Evolutionary conservation across 2,797 vertebrate genomes (phyloP).

Genomic region (Octomys mimax): DNA sequence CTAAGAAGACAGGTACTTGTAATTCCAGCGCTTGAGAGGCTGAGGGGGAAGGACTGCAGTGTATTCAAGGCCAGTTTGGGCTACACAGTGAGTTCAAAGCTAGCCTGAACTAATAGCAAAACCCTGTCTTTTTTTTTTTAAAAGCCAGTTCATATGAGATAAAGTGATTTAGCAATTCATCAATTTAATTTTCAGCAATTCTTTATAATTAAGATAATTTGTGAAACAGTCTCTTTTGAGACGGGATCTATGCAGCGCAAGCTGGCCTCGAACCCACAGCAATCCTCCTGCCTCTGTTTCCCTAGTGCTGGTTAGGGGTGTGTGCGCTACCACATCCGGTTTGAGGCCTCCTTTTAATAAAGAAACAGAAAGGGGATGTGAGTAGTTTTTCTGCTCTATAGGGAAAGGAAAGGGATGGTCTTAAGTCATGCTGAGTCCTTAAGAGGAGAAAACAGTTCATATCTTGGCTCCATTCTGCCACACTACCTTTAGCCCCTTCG

Average conservation of each 20-base stretch:
- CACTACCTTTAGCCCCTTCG: neutral
- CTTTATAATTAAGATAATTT: neutral
- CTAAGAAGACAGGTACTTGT: neutral
- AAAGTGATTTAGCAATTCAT: neutral
- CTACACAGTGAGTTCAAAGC: neutral
- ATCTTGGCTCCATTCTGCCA: neutral
- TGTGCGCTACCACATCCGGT: neutral
- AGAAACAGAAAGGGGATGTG: constrained; percentile 21
- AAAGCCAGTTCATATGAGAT: too few species aligned
- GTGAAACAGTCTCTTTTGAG: neutral
- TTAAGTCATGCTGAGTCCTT: neutral
- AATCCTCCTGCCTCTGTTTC: neutral
- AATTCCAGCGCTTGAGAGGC: neutral
- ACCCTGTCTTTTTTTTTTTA: neutral
- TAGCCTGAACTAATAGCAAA: neutral
- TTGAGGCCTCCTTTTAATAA: constrained; percentile 8
- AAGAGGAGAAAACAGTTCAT: neutral
- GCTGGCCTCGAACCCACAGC: neutral
- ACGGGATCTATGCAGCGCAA: neutral
- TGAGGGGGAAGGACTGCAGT: neutral
- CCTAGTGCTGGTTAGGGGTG: neutral
- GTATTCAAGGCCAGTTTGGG: neutral
- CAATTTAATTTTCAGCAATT: neutral
- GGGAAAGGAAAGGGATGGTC: constrained; percentile 25
- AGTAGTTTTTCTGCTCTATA: neutral